Conservation (phyloP, 2,113 vertebrate species). For the Dromiciops gliroides region DNA sequence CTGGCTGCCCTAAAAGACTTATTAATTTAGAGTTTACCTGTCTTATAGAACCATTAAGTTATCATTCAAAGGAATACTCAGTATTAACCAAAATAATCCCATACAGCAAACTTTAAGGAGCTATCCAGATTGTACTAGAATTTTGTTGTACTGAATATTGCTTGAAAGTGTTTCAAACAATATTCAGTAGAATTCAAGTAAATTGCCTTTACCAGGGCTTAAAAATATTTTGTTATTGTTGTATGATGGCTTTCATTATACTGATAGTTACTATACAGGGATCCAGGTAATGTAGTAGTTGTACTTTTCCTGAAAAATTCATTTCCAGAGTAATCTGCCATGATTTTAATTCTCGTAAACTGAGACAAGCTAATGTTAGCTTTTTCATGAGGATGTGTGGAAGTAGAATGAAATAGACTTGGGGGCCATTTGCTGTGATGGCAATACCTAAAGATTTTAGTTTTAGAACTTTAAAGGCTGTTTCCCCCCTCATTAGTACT, state of each 20-base stretch:
- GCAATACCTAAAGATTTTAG: neutral
- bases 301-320: slow-evolving; percentile 5
- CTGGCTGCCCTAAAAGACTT: too few relatives aligned
- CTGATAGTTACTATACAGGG: slow-evolving; percentile 9
- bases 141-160: slow-evolving; percentile 5
- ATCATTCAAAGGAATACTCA: neutral
- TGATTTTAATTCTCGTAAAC: neutral
- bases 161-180: neutral
- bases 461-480: slow-evolving; percentile 18
- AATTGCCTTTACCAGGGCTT: slow-evolving; percentile 4
- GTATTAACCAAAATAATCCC: neutral
- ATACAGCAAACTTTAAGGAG: neutral
- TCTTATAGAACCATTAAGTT: neutral
- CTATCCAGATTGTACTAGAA: neutral
- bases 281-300: neutral
- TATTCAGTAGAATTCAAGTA: neutral
- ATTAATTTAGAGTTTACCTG: neutral
- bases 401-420: neutral
- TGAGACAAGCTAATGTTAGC: neutral
- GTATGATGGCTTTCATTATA: neutral
- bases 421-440: neutral
- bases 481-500: neutral
- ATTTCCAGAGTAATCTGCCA: slow-evolving; percentile 24
- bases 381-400: neutral
- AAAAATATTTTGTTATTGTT: slow-evolving; percentile 19